These are phyloP conservation scores for Drosophila monieri DNA, from an alignment of 2,888 invertebrate species.

Conservation along the genomic window DNA sequence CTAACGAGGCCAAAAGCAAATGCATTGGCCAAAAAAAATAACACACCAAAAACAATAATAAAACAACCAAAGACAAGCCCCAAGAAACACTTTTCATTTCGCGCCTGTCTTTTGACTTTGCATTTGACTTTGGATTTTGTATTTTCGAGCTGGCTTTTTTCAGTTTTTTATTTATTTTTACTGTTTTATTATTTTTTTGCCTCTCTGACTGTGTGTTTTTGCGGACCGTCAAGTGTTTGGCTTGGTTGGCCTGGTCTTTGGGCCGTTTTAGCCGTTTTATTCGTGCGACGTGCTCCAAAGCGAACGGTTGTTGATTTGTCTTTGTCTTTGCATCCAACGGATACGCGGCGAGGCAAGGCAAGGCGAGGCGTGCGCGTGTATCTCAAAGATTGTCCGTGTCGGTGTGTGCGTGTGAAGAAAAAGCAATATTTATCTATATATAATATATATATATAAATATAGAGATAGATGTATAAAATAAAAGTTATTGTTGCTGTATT, in stretches of 20 bases:
- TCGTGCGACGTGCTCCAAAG: slow-evolving; percentile 74
- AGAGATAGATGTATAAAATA: slow-evolving; percentile 23
- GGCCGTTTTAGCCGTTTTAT: slow-evolving; percentile 57
- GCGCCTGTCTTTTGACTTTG: slow-evolving; percentile 31
- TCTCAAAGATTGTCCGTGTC: slow-evolving; percentile 20
- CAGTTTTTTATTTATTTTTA: slow-evolving; percentile 19
- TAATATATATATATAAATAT: slow-evolving; percentile 34
- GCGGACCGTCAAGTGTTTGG: slow-evolving; percentile 71
- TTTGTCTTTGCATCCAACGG: slow-evolving; percentile 64
- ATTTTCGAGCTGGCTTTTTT: slow-evolving; percentile 26
- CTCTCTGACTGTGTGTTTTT: slow-evolving; percentile 28
- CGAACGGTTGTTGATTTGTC: slow-evolving; percentile 77
- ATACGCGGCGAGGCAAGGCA: slow-evolving; percentile 51
- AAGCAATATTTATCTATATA: slow-evolving; percentile 65
- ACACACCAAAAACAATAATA: slow-evolving; percentile 13
- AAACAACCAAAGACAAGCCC: slow-evolving; percentile 17
- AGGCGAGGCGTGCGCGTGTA: slow-evolving; percentile 41
- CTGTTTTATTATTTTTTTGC: slow-evolving; percentile 35
- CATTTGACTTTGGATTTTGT: slow-evolving; percentile 9
- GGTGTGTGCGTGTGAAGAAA: slow-evolving; percentile 73
- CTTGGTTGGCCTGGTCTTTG: slow-evolving; percentile 44
- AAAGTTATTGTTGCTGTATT: slow-evolving; percentile 15
- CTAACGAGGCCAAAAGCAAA: slow-evolving; percentile 57
- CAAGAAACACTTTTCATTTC: slow-evolving; percentile 51
- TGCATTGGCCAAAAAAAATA: slow-evolving; percentile 64